Evolutionary conservation across 2,797 vertebrate species (phyloP), one percentile per base, ranked within the genome.

Genomic region (Gephyroberyx darwinii): DNA sequence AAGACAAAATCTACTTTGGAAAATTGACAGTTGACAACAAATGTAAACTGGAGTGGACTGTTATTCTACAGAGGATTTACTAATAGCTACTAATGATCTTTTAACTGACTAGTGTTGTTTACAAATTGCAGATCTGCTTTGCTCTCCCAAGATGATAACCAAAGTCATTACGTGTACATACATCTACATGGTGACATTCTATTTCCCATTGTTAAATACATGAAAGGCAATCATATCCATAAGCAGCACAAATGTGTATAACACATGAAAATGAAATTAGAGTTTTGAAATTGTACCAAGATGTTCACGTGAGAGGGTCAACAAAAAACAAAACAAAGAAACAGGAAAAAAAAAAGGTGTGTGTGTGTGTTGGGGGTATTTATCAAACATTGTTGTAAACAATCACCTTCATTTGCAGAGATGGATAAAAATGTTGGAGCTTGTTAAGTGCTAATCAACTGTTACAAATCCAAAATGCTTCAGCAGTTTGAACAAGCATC

Each of bases 11-110:
- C 92, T 93, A 96, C 94, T 96, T 96, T 96, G 94, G 93, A 93
- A 94, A 93, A 92, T 92, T 94, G 87, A 94, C 92, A 95, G 91
- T 93, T 92, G 94, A 90, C 83, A 89, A 91, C 88, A 90, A 85
- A 92, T 96, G 95, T 96, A 96, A 97, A 96, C 95, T 93, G 94
- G 94, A 95, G 94, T 94, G 93, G 95, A 93, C 90, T 92, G 93
- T 92, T 93, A 85, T 82, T 95, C 93, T 93, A 94, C 92, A 89
- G 93, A 92, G 84, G 85, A 88, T 83, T 84, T 82, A 90, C 93
- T 93, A 93, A 94, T 95, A 90, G 93, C 93, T 94, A 88, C 86
- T 89, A 93, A 93, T 91, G 86, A 81, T 91, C 89, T 92, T 92
- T 94, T 92, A 86, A 94, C 82, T 19, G 80, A 90, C 82, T 83